Percentiles rank a stretch among this genome's conserved stretches.
Evolutionary conservation across 2,113 vertebrate genomes (phyloP).

Genomic region (Microcebus tavaratra): DNA sequence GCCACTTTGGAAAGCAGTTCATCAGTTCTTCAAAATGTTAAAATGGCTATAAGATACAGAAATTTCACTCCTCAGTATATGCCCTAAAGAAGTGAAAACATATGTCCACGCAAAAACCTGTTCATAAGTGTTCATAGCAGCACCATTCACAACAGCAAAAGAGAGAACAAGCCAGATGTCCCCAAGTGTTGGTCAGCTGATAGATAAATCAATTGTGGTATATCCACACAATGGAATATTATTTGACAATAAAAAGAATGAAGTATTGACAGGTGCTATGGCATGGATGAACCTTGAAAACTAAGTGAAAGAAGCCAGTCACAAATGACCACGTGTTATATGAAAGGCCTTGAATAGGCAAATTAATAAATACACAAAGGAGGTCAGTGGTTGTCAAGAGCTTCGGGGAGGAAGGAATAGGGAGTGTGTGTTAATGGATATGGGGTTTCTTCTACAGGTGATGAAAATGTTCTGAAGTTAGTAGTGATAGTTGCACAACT

Average conservation of each 20-base stretch:
- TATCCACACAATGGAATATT: neutral
- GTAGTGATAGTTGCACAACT: neutral
- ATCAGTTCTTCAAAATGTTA: too few species aligned
- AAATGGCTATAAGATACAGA: too few species aligned
- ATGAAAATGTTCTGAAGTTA: neutral
- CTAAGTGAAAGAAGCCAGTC: neutral
- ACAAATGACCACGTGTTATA: too few species aligned
- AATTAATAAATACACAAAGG: neutral
- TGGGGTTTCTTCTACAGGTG: neutral
- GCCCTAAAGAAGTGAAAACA: too few species aligned
- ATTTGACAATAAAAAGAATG: neutral
- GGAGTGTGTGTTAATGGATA: neutral
- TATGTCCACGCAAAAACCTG: too few species aligned
- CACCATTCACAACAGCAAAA: neutral
- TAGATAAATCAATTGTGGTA: neutral
- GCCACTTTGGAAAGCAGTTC: too few species aligned
- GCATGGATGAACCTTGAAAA: neutral
- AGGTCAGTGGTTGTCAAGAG: neutral
- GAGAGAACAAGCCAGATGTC: neutral
- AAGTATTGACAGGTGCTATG: neutral
- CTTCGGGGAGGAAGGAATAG: neutral
- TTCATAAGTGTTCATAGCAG: neutral
- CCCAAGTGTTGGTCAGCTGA: neutral
- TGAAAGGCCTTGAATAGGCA: neutral
- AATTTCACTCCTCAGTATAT: too few species aligned